Conservation (phyloP, 2,797 vertebrate genomes). For the Parauchenoglanis ngamensis region DNA sequence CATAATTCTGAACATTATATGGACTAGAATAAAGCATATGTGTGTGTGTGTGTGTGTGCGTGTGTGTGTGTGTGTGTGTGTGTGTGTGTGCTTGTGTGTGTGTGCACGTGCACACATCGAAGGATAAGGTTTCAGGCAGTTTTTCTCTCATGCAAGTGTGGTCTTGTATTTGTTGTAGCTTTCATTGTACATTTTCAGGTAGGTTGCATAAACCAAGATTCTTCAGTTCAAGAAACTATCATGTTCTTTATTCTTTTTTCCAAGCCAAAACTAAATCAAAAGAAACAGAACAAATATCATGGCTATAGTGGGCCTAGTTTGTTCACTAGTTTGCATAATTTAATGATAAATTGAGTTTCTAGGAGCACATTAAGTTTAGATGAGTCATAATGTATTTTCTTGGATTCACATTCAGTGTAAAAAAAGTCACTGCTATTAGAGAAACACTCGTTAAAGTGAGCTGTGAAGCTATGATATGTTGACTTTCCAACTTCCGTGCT, state of each 20-base stretch:
- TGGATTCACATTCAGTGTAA: conserved; percentile 1
- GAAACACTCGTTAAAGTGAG: conserved; percentile 43
- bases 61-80: conserved; percentile 4
- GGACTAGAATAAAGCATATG: conserved; percentile 1
- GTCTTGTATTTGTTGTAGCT: neutral
- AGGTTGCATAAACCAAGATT: conserved; percentile 41
- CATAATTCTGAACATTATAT: conserved; percentile 62
- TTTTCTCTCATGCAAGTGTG: neutral
- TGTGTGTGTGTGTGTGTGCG: conserved; percentile 32
- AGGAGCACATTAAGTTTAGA: neutral
- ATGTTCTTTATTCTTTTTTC: conserved; percentile 10
- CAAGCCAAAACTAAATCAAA: neutral
- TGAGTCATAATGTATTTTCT: conserved; percentile 21
- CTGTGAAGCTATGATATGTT: conserved; percentile 62
- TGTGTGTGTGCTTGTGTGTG: neutral
- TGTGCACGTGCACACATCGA: neutral
- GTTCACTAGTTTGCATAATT: neutral
- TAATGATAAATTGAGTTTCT: conserved; percentile 23
- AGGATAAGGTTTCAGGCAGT: neutral
- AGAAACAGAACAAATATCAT: neutral
- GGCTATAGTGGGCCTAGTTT: neutral
- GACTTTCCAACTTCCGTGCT: conserved; percentile 62
- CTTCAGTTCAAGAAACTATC: conserved; percentile 27
- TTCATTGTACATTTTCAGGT: conserved; percentile 13
- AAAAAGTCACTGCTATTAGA: conserved; percentile 18